Conservation (phyloP, 2,888 invertebrate species). For the Chloroclysta siterata region DNA sequence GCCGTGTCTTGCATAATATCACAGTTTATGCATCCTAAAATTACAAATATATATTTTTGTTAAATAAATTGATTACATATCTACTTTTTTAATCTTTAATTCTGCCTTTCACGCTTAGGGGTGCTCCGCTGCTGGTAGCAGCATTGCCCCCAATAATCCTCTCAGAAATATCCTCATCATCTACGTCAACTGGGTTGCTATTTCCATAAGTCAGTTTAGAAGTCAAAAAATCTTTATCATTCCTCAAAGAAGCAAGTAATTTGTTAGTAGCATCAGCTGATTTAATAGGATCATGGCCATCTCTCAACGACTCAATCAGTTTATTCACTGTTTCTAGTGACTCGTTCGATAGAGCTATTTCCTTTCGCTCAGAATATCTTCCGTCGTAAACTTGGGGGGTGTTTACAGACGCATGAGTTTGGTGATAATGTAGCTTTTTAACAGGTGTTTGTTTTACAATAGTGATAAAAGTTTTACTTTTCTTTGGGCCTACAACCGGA, state of each 20-base stretch:
- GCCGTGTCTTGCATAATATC: slow-evolving; percentile 39
- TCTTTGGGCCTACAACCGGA: background rate
- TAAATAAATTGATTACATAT: background rate
- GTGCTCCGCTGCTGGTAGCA: slow-evolving; percentile 69
- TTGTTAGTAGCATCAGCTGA: slow-evolving; percentile 9
- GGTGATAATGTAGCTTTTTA: background rate
- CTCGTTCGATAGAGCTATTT: background rate
- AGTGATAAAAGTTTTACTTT: slow-evolving; percentile 10
- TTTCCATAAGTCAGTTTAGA: background rate
- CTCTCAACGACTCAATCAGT: background rate
- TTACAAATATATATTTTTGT: background rate
- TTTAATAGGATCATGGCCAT: background rate
- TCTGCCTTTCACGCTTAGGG: slow-evolving; percentile 64
- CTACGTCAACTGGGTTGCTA: slow-evolving; percentile 13
- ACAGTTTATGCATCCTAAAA: slow-evolving; percentile 12
- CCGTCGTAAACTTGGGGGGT: background rate
- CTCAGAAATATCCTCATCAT: slow-evolving; percentile 28
- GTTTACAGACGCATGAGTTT: background rate
- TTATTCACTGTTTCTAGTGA: slow-evolving; percentile 7
- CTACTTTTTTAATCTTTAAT: slow-evolving; percentile 23
- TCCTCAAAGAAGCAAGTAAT: slow-evolving; percentile 9
- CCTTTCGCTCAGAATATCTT: background rate
- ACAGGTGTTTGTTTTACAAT: slow-evolving; percentile 1
- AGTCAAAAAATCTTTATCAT: background rate
- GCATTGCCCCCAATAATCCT: slow-evolving; percentile 69